These are phyloP conservation scores for Hippopotamus amphibius DNA, from an alignment of 2,113 vertebrate genomes.

Conservation along the genomic window DNA sequence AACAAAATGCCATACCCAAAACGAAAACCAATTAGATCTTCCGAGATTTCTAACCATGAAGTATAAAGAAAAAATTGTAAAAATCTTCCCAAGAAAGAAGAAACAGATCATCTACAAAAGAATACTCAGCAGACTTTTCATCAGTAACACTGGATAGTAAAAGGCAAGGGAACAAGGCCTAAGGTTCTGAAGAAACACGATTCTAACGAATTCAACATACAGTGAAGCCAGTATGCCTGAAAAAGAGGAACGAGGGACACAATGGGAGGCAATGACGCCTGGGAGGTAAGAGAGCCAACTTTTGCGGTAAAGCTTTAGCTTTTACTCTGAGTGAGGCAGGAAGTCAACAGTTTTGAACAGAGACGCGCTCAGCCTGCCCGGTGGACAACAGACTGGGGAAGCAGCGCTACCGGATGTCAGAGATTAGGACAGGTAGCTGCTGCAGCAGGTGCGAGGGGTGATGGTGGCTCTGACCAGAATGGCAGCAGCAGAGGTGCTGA, in stretches of 20 bases:
- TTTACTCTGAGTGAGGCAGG: neutral
- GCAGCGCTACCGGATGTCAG: neutral
- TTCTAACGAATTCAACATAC: neutral
- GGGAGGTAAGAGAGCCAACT: neutral
- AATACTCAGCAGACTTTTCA: neutral
- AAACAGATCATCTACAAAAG: neutral
- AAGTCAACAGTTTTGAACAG: neutral
- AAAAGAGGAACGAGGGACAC: neutral
- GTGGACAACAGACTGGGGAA: neutral
- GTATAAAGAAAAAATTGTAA: neutral
- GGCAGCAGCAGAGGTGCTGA: neutral
- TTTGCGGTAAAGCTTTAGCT: neutral
- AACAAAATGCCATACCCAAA: neutral
- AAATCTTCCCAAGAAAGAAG: neutral
- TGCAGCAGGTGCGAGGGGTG: neutral
- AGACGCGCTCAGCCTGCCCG: neutral
- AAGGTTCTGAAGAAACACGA: conserved; percentile 8
- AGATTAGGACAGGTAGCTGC: neutral
- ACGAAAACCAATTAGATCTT: neutral
- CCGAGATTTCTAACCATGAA: neutral
- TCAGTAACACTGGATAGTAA: neutral
- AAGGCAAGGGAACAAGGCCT: neutral
- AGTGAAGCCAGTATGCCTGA: neutral
- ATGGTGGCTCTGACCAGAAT: neutral
- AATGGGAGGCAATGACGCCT: neutral